Conservation (phyloP, 2,888 invertebrate genomes). For the Catonia carolina region DNA sequence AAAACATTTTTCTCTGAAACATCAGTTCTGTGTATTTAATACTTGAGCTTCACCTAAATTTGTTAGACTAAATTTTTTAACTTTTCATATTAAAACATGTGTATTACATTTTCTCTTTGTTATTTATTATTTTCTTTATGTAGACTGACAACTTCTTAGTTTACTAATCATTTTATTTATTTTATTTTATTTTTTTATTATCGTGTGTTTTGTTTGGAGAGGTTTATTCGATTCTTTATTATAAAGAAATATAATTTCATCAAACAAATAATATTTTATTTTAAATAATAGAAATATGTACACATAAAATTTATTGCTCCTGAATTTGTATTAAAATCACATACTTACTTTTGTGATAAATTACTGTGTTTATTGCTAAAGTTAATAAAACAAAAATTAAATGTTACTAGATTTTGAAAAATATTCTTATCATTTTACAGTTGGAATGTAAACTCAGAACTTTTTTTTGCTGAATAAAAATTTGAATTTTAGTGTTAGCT, state of each 20-base stretch:
- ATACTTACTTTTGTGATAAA: too few species aligned
- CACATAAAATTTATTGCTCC: too few species aligned
- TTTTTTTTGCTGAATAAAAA: too few species aligned
- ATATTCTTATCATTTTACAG: too few species aligned
- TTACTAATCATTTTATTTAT: slow-evolving; percentile 5
- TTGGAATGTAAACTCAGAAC: too few species aligned
- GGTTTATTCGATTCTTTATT: not conserved
- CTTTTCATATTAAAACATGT: slow-evolving; percentile 1
- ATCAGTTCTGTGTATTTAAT: slow-evolving; percentile 14
- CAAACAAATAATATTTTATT: too few species aligned
- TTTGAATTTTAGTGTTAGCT: too few species aligned
- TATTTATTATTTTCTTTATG: slow-evolving; percentile 10
- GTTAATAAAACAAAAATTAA: too few species aligned
- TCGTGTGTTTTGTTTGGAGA: not conserved
- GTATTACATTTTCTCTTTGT: slow-evolving; percentile 4
- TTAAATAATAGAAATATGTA: too few species aligned
- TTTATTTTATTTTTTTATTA: slow-evolving; percentile 16
- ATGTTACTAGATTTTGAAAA: too few species aligned
- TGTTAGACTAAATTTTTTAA: not conserved
- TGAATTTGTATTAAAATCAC: too few species aligned
- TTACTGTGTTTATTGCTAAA: too few species aligned
- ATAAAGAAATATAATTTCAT: not conserved
- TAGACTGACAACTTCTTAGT: slow-evolving; percentile 7
- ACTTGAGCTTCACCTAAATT: not conserved
- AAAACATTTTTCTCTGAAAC: slow-evolving; percentile 14